A percentile compares a stretch with the other conserved stretches of the same genome.
Conservation (phyloP, 2,797 vertebrate species). For the Poecile montanus region DNA sequence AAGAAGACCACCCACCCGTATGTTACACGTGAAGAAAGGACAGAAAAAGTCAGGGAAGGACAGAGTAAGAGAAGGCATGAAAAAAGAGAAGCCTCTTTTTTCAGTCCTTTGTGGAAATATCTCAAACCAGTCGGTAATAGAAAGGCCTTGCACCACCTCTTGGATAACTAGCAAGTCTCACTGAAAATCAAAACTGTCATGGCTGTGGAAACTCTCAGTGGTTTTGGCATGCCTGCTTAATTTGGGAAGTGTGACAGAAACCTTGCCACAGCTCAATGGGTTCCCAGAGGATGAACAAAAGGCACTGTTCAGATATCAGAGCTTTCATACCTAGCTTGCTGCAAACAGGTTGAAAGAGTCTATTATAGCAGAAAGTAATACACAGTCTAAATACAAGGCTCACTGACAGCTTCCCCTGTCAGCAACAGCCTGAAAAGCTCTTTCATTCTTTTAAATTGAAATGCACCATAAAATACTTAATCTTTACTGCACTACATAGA, state of each 20-base stretch:
- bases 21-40: neutral
- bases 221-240: neutral
- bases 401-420: neutral
- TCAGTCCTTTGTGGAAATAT: neutral
- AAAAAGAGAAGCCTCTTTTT: neutral
- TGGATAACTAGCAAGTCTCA: neutral
- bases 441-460: conserved; percentile 28
- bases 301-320: neutral
- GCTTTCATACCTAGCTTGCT: neutral
- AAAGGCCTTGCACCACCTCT: neutral
- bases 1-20: neutral
- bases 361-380: neutral
- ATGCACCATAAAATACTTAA: conserved; percentile 3
- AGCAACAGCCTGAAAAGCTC: neutral
- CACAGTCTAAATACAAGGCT: neutral
- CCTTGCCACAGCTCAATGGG: neutral
- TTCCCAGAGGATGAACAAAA: neutral
- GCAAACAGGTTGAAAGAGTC: neutral
- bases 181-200: neutral
- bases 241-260: neutral
- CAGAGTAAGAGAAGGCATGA: neutral
- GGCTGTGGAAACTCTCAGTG: neutral
- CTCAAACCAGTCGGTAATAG: neutral
- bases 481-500: conserved; percentile 2
- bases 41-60: neutral